Percentiles rank a stretch among this genome's conserved stretches.
phyloP scores from a whole-genome alignment of 2,888 invertebrate species.

The Alitta virens region DNA sequence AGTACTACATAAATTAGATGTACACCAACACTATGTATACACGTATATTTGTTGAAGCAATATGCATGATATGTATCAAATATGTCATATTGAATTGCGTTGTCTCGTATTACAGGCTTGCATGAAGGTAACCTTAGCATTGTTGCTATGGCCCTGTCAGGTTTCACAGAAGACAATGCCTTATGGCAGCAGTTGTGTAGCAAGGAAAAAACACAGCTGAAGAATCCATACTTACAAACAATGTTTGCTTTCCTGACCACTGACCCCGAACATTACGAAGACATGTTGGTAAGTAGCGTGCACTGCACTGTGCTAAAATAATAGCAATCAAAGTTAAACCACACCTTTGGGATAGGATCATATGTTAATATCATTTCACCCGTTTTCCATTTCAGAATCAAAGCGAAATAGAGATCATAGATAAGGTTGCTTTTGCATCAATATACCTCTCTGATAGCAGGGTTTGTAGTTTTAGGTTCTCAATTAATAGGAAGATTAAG shows the following conservation, averaged over 20 bases:
- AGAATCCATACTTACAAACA: conserved; percentile 87
- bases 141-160: conserved; percentile 72
- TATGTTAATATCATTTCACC: too few relatives aligned
- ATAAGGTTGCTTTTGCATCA: conserved; percentile 53
- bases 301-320: too few relatives aligned
- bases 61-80: too few relatives aligned
- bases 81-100: too few relatives aligned
- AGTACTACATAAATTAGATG: too few relatives aligned
- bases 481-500: background rate
- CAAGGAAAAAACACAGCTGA: conserved; percentile 72
- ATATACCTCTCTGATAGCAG: conserved; percentile 65
- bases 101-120: too few relatives aligned
- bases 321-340: too few relatives aligned
- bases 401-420: conserved; percentile 73
- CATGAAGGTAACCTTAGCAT: conserved; percentile 43
- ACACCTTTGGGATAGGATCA: too few relatives aligned
- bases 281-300: conserved; percentile 71
- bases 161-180: conserved; percentile 80
- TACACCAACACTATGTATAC: too few relatives aligned
- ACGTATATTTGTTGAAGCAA: too few relatives aligned
- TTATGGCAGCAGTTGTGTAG: conserved; percentile 77
- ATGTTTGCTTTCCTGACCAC: conserved; percentile 87
- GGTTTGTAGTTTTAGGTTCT: conserved; percentile 37
- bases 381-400: conserved; percentile 68
- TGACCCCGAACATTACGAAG: conserved; percentile 73